Base-by-base conservation (phyloP, 2,888 invertebrate species). In the Apodemia zela region DNA sequence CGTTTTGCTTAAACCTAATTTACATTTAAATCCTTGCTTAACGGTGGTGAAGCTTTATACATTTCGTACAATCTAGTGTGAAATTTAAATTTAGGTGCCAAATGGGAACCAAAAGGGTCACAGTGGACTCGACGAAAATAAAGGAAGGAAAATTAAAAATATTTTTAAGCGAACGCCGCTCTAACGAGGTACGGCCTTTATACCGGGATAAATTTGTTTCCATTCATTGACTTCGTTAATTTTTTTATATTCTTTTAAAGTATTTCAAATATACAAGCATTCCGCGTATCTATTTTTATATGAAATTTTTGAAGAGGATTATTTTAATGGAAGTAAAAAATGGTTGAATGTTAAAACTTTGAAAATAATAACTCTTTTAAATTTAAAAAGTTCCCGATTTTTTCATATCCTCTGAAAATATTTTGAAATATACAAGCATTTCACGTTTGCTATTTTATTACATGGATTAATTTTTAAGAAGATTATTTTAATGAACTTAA, bases 141-240 rank as follows among this genome's bases (percentile, higher is more conserved):
- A 73, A 76, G 85, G 81, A 81, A 80, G 84, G 82, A 84, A 85
- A 85, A 84, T 85, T 84, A 84, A 85, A 83, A 84, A 80, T 74
- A 77, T 76, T 80, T 79, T 79, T 73, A 70, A 73, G 67, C 68
- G 68, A 66, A 66, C 63, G 64, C 51, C 69, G 60, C 65, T 69
- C 72, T 73, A 73, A 74, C 70, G 72, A 73, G 67, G 66, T 62
- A 45, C 60, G 65, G 70, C 66, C 51, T 51, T 51, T 51, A 21
- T 51, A 18, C 10, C 51, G 51, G 49, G 10, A 51, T 21, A 51
- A 51, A 51, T 51, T 51, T 51, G 51, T 51, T 51, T 51, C 51
- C 51, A 51, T 51, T 21, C 51, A 51, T 38, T 38, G 38, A 38
- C 51, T 51, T 51, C 18, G 18, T 51, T 18, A 49, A n/a, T 11